Evolutionary conservation across 2,888 invertebrate species (phyloP), one percentile per base, ranked within the genome.

Genomic region (Hypomecis atomaria): DNA sequence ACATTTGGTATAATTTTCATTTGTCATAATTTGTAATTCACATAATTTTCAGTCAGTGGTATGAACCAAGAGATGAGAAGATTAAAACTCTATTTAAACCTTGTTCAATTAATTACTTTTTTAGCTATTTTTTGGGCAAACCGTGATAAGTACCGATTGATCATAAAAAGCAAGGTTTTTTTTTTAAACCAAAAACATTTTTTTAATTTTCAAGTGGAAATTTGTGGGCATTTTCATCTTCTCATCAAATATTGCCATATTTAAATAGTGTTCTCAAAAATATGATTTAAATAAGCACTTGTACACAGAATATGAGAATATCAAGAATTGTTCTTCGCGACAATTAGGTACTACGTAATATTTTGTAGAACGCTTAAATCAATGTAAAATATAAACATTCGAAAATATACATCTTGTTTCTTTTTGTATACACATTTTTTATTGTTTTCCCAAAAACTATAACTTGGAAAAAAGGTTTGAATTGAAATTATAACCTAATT

Each of bases 331-430:
- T 33, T 23, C 4, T 47, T 8, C 13, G 7, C 4, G 49, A 37
- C 11, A 49, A n/a, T 49, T 49, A 49, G 7, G 7, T 13, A 23
- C 23, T 23, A 23, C 23, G 23, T 23, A 23, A 23, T 52, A 50
- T 52, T 40, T 10, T 13, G 37, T 40, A 23, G 40, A 23, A n/a
- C 40, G 40, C 52, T 52, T 40, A 5, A n/a, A 52, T 50, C 37
- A 50, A 38, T 52, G 52, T 52, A 13, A 42, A 52, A 42, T 42
- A 42, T 40, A n/a, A 40, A 37, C 11, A 50, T 50, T 37, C 8
- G 11, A 36, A 13, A 13, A 36, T 11, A 11, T 49, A 38, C 13
- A 33, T 40, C 23, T 40, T 42, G 52, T 42, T 10, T 40, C 40
- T 6, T 52, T 13, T 6, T 37, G 2, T 6, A 50, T 9, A 8